Conservation (phyloP, 2,113 vertebrate genomes). For the Gymnogyps californianus region DNA sequence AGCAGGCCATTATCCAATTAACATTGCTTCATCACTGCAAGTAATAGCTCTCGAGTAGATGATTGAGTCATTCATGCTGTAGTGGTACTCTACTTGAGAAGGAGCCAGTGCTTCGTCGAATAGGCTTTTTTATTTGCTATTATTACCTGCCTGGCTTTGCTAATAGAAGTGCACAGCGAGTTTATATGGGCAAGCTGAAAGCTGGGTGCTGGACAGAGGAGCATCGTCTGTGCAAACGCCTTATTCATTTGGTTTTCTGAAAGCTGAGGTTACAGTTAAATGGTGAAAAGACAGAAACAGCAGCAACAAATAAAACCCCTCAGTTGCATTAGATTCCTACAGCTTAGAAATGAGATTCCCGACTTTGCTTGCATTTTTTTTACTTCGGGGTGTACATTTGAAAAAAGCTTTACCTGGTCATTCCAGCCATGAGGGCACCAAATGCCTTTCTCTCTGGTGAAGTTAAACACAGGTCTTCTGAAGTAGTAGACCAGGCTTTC, state of each 20-base stretch:
- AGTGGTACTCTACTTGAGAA: conserved; percentile 69
- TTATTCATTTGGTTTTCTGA: conserved; percentile 8
- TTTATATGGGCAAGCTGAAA: not conserved
- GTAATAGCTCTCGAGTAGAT: conserved; percentile 75
- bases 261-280: conserved; percentile 7
- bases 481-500: not conserved
- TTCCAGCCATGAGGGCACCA: not conserved
- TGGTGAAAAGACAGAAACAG: not conserved
- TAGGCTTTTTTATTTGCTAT: conserved; percentile 61
- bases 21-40: conserved; percentile 77
- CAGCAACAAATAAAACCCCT: conserved; percentile 11
- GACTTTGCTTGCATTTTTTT: not conserved
- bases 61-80: conserved; percentile 75
- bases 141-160: conserved; percentile 60
- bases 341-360: not conserved
- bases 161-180: not conserved
- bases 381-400: not conserved
- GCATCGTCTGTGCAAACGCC: not conserved
- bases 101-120: conserved; percentile 62
- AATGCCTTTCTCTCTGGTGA: not conserved
- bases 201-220: conserved; percentile 3
- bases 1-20: conserved; percentile 83
- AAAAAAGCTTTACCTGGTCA: not conserved
- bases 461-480: not conserved
- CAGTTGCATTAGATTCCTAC: not conserved